phyloP scores from a whole-genome alignment of 2,113 vertebrate genomes.

The Podarcis cretensis region DNA sequence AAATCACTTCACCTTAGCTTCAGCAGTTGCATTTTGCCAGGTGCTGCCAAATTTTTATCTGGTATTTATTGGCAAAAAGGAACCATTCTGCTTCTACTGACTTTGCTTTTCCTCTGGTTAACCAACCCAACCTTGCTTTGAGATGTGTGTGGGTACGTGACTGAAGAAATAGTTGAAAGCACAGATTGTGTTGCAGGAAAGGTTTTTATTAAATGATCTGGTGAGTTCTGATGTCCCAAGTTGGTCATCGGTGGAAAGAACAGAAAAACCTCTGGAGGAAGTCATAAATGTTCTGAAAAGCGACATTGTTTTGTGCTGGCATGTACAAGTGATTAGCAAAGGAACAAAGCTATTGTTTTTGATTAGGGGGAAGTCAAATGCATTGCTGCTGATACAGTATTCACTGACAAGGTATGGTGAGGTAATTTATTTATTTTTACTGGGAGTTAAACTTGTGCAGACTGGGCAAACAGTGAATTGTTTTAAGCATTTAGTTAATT shows the following conservation, averaged over 20 bases:
- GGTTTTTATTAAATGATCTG: slow-evolving; percentile 9
- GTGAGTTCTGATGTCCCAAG: slow-evolving; percentile 8
- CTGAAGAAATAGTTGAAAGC: slow-evolving; percentile 24
- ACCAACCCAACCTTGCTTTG: not conserved
- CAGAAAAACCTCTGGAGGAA: slow-evolving; percentile 30
- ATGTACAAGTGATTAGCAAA: slow-evolving; percentile 20
- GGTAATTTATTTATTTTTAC: not conserved
- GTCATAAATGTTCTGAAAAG: slow-evolving; percentile 21
- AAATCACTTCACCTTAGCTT: not conserved
- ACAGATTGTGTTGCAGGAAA: slow-evolving; percentile 3
- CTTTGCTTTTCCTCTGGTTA: slow-evolving; percentile 21
- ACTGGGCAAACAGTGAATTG: not conserved
- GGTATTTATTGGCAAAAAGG: slow-evolving; percentile 3
- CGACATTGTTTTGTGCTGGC: slow-evolving; percentile 47
- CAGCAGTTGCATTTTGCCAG: not conserved
- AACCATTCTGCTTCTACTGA: not conserved
- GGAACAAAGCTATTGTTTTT: slow-evolving; percentile 47
- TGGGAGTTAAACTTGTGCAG: not conserved
- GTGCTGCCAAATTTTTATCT: not conserved
- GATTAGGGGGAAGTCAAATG: slow-evolving; percentile 48
- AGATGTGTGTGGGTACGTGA: not conserved
- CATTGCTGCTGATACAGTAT: slow-evolving; percentile 22
- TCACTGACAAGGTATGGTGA: not conserved
- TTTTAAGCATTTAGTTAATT: not conserved
- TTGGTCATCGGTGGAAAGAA: slow-evolving; percentile 7